phyloP scores from a whole-genome alignment of 2,888 invertebrate genomes.

The Atethmia centrago region DNA sequence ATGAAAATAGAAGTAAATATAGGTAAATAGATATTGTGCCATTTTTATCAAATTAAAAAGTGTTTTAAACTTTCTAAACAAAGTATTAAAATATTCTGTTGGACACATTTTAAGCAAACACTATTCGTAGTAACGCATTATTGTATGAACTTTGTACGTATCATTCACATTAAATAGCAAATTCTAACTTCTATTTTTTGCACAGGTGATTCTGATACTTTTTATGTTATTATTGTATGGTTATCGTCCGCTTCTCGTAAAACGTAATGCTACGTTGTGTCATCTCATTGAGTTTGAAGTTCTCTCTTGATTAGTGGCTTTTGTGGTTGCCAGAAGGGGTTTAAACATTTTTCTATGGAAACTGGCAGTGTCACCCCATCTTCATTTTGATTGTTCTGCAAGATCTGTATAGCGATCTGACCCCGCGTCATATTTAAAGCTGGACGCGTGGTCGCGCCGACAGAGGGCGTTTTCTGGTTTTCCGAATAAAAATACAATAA shows the following conservation, averaged over 20 bases:
- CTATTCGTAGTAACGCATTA: background rate
- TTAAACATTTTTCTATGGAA: background rate
- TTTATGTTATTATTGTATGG: background rate
- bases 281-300: background rate
- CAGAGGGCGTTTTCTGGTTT: too few relatives aligned
- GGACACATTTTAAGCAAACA: constrained; percentile 25
- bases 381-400: background rate
- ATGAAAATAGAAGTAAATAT: constrained; percentile 48
- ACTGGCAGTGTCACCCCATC: background rate
- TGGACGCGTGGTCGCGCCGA: too few relatives aligned
- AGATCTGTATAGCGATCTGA: background rate
- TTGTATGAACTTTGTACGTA: constrained; percentile 18
- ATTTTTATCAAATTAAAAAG: constrained; percentile 46
- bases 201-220: background rate
- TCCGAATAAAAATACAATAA: too few relatives aligned
- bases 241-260: background rate
- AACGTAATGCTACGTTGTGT: background rate
- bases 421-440: too few relatives aligned
- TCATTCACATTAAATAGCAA: constrained; percentile 15
- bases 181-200: constrained; percentile 17
- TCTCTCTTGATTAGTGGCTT: background rate
- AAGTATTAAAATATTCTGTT: constrained; percentile 23
- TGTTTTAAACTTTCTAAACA: constrained; percentile 25
- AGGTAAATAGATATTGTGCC: constrained; percentile 56
- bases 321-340: background rate